These are phyloP conservation scores for Prunella strophiata DNA, from an alignment of 2,797 vertebrate genomes.

Conservation along the genomic window DNA sequence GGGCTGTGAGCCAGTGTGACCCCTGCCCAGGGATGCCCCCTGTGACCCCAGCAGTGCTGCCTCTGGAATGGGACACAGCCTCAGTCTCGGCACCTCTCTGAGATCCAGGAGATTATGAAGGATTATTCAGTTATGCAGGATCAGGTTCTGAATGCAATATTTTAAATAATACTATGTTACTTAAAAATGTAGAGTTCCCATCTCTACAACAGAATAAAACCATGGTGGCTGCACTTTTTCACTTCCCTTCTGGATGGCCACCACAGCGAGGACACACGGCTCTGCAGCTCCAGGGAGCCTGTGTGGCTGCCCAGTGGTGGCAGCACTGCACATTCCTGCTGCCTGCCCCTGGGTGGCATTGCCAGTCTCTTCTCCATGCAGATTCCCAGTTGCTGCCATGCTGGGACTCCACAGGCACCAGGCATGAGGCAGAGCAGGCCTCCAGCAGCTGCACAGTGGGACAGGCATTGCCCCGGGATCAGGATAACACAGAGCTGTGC, in stretches of 20 bases:
- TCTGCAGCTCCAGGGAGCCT: background rate
- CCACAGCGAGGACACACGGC: accelerated
- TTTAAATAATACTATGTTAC: background rate
- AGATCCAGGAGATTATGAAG: background rate
- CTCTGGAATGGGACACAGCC: background rate
- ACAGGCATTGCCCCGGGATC: background rate
- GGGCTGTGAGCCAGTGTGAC: accelerated
- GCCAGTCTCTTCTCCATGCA: background rate
- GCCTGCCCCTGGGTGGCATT: background rate
- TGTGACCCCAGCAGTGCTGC: background rate
- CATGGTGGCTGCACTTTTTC: background rate
- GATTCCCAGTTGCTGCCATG: background rate
- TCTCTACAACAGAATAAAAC: background rate
- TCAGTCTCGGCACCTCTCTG: background rate
- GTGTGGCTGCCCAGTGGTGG: accelerated
- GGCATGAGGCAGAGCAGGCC: background rate
- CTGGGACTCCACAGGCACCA: background rate
- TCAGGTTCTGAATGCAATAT: background rate
- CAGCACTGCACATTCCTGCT: background rate
- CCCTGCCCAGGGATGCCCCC: background rate
- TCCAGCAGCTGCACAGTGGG: background rate
- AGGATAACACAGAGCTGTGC: background rate
- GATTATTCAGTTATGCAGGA: background rate
- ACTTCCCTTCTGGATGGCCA: background rate
- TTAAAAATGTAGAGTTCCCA: background rate